These are phyloP conservation scores for Zaprionus davidi DNA, from an alignment of 1,140 invertebrate species.

Conservation along the genomic window DNA sequence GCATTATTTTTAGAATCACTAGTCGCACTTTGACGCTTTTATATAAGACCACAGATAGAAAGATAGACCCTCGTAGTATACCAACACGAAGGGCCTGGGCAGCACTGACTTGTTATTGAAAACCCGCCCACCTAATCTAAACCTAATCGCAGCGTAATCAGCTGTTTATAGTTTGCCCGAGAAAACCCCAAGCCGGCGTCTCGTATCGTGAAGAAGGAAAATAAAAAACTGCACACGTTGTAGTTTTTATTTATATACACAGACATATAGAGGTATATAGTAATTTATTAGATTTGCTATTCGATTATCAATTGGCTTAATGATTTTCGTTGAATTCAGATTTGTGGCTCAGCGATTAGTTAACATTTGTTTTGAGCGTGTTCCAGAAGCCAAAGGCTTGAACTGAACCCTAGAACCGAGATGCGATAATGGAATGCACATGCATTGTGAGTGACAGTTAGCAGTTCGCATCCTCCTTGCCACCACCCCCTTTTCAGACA, in stretches of 20 bases:
- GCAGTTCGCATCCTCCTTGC: constrained; percentile 16
- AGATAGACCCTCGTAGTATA: not conserved
- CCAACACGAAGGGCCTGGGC: not conserved
- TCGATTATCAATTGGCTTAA: constrained; percentile 66
- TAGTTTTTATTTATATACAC: constrained; percentile 25
- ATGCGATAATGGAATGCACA: constrained; percentile 61
- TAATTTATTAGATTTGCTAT: constrained; percentile 26
- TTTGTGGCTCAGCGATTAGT: constrained; percentile 68
- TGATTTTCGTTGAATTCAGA: constrained; percentile 60
- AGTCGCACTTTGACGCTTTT: constrained; percentile 33
- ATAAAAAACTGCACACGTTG: constrained; percentile 41
- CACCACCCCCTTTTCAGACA: constrained; percentile 3
- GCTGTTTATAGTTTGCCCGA: constrained; percentile 34
- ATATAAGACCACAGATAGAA: constrained; percentile 9
- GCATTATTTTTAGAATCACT: constrained; percentile 58
- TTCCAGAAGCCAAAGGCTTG: constrained; percentile 50
- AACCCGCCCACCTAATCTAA: constrained; percentile 58
- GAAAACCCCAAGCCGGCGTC: constrained; percentile 42
- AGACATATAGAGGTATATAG: constrained; percentile 8
- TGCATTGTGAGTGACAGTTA: constrained; percentile 49
- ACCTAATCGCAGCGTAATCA: constrained; percentile 28
- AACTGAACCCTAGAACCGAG: constrained; percentile 47
- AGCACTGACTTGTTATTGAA: constrained; percentile 45
- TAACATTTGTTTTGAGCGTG: constrained; percentile 79
- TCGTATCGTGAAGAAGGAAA: not conserved